Evolutionary conservation across 2,797 vertebrate species (phyloP).

Genomic region (Sebastes itinus): DNA sequence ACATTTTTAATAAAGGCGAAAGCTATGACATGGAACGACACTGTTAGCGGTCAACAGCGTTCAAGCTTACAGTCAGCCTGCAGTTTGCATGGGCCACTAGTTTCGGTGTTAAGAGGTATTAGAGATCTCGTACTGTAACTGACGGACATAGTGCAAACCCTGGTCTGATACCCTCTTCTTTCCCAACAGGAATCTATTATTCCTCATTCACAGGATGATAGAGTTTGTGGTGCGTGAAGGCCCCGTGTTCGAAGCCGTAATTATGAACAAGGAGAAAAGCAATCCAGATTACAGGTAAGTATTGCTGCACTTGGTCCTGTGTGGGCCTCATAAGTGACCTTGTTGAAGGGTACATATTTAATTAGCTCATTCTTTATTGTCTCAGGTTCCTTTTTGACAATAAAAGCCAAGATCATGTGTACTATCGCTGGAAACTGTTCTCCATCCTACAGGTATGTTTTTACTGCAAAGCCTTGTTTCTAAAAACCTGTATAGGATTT

Average conservation of each 20-base stretch:
- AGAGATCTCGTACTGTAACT: conserved; percentile 16
- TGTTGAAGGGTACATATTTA: neutral
- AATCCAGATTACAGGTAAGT: conserved; percentile 85
- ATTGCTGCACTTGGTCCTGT: neutral
- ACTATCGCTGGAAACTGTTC: conserved; percentile 88
- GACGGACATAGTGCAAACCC: conserved; percentile 7
- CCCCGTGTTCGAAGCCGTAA: conserved; percentile 87
- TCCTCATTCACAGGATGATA: conserved; percentile 87
- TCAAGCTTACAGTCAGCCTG: neutral
- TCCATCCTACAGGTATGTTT: conserved; percentile 84
- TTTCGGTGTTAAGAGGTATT: conserved; percentile 22
- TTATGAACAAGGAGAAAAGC: conserved; percentile 87
- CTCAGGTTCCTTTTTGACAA: conserved; percentile 88
- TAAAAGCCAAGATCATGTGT: conserved; percentile 87
- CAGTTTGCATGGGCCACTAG: conserved; percentile 10
- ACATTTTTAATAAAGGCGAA: neutral
- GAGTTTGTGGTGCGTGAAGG: conserved; percentile 90
- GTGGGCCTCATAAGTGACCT: neutral
- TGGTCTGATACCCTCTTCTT: conserved; percentile 29
- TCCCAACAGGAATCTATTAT: conserved; percentile 81
- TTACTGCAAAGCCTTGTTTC: neutral
- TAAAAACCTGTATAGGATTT: neutral
- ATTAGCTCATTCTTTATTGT: neutral
- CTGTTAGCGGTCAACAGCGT: neutral
- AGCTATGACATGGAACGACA: neutral